Evolutionary conservation across 53 echinoderm and acorn worm genomes (phyloP).

Genomic region (Antedon mediterranea): DNA sequence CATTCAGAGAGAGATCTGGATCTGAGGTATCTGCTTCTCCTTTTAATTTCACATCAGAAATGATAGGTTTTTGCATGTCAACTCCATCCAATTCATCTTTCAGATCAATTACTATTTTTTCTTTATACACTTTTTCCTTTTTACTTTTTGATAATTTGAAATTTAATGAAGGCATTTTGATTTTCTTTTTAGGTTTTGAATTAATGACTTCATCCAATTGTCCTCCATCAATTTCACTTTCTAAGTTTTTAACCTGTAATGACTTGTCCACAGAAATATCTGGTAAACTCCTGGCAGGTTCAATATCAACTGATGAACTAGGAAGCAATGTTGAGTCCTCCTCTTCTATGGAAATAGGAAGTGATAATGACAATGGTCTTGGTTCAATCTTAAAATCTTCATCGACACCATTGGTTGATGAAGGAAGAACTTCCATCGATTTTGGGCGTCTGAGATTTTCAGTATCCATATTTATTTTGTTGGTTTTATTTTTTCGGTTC

Average conservation of each 20-base stretch:
- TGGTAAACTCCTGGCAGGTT: neutral
- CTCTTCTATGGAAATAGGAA: neutral
- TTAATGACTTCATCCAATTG: neutral
- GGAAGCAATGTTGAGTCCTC: neutral
- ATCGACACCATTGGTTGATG: neutral
- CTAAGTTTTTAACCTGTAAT: neutral
- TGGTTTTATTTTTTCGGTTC: conserved; percentile 6
- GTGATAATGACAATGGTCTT: neutral
- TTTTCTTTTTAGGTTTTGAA: neutral
- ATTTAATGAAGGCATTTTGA: neutral
- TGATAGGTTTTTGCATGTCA: neutral
- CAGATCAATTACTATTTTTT: neutral
- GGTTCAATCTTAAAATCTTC: neutral
- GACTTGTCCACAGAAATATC: neutral
- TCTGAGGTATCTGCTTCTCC: neutral
- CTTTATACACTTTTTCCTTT: neutral
- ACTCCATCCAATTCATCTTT: no score
- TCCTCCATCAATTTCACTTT: neutral
- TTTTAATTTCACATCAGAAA: neutral
- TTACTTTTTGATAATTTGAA: neutral
- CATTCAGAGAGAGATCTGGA: neutral
- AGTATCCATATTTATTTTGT: neutral
- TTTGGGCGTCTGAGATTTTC: neutral
- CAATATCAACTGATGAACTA: neutral
- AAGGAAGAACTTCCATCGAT: neutral